Evolutionary conservation across 2,113 vertebrate species (phyloP).

Genomic region (Mobula birostris): DNA sequence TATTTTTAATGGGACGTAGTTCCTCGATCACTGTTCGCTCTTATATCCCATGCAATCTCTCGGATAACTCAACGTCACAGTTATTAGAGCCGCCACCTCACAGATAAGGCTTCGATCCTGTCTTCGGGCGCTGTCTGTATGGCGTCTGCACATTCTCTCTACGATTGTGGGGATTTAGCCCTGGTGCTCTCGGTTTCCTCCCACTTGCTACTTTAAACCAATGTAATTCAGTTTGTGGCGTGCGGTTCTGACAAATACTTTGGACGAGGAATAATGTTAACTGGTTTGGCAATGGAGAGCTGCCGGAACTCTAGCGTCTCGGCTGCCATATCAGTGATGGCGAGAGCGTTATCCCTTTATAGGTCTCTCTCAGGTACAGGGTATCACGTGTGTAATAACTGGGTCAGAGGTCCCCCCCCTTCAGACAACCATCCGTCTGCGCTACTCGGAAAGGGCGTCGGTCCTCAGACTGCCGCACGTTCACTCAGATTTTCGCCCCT

Average conservation of each 20-base stretch:
- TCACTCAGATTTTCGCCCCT: no score
- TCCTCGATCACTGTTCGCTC: no score
- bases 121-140: no score
- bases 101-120: no score
- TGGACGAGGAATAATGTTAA: no score
- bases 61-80: no score
- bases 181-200: no score
- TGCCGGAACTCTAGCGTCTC: background rate
- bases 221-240: background rate
- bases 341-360: background rate
- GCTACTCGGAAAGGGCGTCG: background rate
- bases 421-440: background rate
- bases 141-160: no score
- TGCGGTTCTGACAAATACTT: background rate
- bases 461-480: background rate
- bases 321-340: background rate
- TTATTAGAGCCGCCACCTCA: no score
- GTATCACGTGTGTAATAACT: background rate
- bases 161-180: no score
- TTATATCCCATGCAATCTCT: no score
- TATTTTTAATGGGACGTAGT: no score
- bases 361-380: background rate
- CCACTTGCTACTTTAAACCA: background rate
- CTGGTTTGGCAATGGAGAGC: background rate
- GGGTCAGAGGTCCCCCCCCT: background rate